These are phyloP conservation scores for Drosophila nebulosa DNA, from an alignment of 1,140 invertebrate species.

Conservation along the genomic window DNA sequence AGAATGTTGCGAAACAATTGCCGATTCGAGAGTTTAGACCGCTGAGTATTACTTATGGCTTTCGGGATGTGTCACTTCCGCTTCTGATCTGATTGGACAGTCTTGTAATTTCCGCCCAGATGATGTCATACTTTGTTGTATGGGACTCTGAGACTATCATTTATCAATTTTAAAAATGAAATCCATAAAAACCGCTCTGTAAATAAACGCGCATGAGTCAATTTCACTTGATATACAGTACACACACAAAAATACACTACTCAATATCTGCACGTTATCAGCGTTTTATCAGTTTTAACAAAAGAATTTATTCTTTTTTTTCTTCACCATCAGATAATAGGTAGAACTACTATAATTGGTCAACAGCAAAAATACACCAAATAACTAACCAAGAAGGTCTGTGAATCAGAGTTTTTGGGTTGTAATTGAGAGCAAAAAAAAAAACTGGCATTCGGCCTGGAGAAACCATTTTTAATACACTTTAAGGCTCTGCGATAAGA, in stretches of 20 bases:
- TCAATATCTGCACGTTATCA: conserved; percentile 51
- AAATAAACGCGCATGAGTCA: conserved; percentile 56
- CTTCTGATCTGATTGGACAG: background rate
- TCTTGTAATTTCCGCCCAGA: conserved; percentile 1
- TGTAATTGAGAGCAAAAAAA: conserved; percentile 23
- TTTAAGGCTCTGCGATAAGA: conserved; percentile 58
- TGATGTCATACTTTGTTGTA: conserved; percentile 43
- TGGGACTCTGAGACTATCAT: conserved; percentile 12
- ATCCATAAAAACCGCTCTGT: conserved; percentile 28
- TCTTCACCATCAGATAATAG: conserved; percentile 13
- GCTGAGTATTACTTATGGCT: too few species aligned
- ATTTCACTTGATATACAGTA: conserved; percentile 24
- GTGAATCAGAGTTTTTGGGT: conserved; percentile 38
- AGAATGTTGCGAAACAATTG: too few species aligned
- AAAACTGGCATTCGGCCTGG: background rate
- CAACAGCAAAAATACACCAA: background rate
- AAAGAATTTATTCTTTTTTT: conserved; percentile 43
- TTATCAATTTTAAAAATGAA: conserved; percentile 40
- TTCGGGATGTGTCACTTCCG: conserved; percentile 11
- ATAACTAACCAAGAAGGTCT: background rate
- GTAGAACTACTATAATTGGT: conserved; percentile 24
- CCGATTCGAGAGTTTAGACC: too few species aligned
- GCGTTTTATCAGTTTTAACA: conserved; percentile 39
- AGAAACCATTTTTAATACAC: conserved; percentile 13
- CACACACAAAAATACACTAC: conserved; percentile 1